These are phyloP conservation scores for Agrotis segetum DNA, from an alignment of 2,888 invertebrate genomes.

Conservation along the genomic window DNA sequence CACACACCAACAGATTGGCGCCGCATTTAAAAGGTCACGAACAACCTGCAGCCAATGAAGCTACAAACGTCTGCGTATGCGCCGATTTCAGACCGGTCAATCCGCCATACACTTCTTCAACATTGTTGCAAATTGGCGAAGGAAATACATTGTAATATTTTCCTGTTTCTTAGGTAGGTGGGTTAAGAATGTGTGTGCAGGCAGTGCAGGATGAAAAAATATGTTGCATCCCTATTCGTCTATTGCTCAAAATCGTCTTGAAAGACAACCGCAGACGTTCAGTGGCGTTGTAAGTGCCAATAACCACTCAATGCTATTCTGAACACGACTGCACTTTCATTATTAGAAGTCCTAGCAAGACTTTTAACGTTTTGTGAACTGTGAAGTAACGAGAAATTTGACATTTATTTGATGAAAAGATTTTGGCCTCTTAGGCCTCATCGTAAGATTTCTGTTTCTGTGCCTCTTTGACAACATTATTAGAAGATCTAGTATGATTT, in stretches of 20 bases:
- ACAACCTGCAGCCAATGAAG: constrained; percentile 6
- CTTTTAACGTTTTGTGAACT: no score
- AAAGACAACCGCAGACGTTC: neutral
- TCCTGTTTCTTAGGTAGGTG: constrained; percentile 16
- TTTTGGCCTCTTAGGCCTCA: no score
- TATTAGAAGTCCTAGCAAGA: no score
- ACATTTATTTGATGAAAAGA: no score
- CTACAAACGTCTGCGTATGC: neutral
- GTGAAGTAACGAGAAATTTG: no score
- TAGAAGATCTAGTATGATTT: no score
- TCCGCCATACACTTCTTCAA: constrained; percentile 8
- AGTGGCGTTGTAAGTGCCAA: neutral
- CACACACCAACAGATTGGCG: neutral
- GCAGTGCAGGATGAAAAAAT: neutral
- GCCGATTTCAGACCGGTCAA: neutral
- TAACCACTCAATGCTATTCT: neutral
- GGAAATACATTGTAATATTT: constrained; percentile 38
- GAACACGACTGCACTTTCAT: no score
- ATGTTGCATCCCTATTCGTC: neutral
- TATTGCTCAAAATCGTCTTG: constrained; percentile 2
- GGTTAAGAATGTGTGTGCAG: neutral
- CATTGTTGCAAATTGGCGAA: constrained; percentile 43
- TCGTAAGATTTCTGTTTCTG: no score
- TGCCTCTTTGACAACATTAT: no score
- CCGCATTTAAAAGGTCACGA: constrained; percentile 6